Percentiles rank a stretch among this genome's conserved stretches.
These are phyloP conservation scores for Drosophila prosaltans DNA, from an alignment of 1,140 invertebrate genomes.

Conservation along the genomic window DNA sequence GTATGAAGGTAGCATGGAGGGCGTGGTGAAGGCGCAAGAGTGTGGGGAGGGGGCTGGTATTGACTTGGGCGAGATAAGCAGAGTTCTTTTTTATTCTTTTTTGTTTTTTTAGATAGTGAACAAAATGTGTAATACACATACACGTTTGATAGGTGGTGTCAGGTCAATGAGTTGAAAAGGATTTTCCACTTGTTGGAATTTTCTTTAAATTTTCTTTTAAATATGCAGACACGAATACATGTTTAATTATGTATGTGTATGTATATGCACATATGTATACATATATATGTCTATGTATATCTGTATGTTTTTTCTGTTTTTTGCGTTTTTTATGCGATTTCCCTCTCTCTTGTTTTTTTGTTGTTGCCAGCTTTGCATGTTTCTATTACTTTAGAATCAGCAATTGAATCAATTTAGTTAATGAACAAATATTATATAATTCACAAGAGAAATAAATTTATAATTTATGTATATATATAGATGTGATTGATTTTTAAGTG, in stretches of 20 bases:
- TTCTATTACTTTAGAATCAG: background rate
- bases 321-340: background rate
- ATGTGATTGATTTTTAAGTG: background rate
- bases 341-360: background rate
- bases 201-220: background rate
- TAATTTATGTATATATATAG: background rate
- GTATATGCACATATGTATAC: background rate
- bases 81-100: conserved; percentile 23
- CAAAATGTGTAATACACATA: conserved; percentile 28
- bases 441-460: background rate
- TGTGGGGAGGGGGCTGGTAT: background rate
- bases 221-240: no score
- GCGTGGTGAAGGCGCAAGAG: background rate
- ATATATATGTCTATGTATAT: conserved; percentile 9
- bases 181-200: conserved; percentile 17
- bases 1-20: conserved; percentile 39
- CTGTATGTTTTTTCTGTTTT: background rate
- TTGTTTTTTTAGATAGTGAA: conserved; percentile 31
- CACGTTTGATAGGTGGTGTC: background rate
- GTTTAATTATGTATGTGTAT: background rate
- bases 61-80: conserved; percentile 43
- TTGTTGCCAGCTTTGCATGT: conserved; percentile 5
- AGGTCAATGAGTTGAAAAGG: conserved; percentile 4
- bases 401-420: conserved; percentile 19
- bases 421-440: conserved; percentile 39